Percentiles rank a stretch among this genome's conserved stretches.
Conservation (phyloP, 2,113 vertebrate genomes). For the Apistogramma diplotaenia region DNA sequence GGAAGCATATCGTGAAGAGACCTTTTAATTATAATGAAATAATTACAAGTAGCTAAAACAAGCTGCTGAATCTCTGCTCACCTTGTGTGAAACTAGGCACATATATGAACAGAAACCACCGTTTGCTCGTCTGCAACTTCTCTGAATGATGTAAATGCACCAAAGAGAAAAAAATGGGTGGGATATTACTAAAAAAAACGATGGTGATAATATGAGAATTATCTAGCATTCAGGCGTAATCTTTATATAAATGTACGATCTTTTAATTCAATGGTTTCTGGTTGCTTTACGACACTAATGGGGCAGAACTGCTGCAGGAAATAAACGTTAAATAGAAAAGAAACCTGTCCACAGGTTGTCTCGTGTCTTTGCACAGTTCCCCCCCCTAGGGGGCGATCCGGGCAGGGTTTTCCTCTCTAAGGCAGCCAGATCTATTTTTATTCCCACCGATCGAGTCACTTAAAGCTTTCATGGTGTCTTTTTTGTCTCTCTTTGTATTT, state of each 20-base stretch:
- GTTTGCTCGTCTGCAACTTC: too few species aligned
- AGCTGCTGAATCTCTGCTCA: too few species aligned
- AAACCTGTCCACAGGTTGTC: not conserved
- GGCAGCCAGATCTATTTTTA: constrained; percentile 67
- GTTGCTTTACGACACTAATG: not conserved
- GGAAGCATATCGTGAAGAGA: not conserved
- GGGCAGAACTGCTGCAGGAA: not conserved
- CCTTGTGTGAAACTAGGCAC: too few species aligned
- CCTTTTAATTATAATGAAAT: not conserved
- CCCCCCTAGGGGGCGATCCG: constrained; percentile 51
- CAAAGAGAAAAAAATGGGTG: too few species aligned
- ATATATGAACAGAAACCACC: too few species aligned
- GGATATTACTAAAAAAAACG: too few species aligned
- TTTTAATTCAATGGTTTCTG: not conserved
- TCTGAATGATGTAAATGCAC: too few species aligned
- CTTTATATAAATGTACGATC: not conserved
- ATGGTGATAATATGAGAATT: not conserved
- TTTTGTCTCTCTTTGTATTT: constrained; percentile 52
- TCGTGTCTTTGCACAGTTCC: constrained; percentile 19
- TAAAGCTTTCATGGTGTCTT: constrained; percentile 57
- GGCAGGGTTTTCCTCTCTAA: constrained; percentile 42
- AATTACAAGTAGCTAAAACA: too few species aligned
- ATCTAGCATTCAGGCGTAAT: not conserved
- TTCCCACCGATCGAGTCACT: constrained; percentile 47
- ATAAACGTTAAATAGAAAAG: not conserved